Conservation (phyloP, 2,113 vertebrate genomes). For the Spilogale gracilis region DNA sequence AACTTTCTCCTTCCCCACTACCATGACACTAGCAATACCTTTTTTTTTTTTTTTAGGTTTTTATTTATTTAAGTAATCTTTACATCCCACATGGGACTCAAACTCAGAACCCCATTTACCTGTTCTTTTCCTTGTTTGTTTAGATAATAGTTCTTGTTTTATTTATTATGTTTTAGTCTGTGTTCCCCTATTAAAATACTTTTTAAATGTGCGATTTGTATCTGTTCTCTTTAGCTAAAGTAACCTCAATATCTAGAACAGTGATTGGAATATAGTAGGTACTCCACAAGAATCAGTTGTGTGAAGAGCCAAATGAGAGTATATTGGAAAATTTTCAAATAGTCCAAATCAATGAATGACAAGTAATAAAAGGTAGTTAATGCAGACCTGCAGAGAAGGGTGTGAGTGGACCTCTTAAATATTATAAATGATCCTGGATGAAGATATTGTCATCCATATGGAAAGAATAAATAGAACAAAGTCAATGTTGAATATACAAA, state of each 20-base stretch:
- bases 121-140: neutral
- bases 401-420: neutral
- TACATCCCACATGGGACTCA: neutral
- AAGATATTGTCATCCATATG: neutral
- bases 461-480: neutral
- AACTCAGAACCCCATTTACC: neutral
- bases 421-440: neutral
- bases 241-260: neutral
- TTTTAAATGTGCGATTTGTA: neutral
- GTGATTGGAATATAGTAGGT: neutral
- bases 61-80: neutral
- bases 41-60: neutral
- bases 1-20: neutral
- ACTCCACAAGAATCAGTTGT: neutral
- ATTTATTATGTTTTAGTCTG: neutral
- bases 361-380: neutral
- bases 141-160: neutral
- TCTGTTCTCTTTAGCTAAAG: neutral
- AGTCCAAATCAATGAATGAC: neutral
- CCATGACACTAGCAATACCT: neutral
- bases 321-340: neutral
- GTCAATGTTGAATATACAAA: neutral
- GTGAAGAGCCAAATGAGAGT: neutral
- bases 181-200: neutral
- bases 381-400: neutral